A percentile compares a stretch with the other conserved stretches of the same genome.
These are phyloP conservation scores for Drosophila imparisetae DNA, from an alignment of 2,888 invertebrate species.

Conservation along the genomic window DNA sequence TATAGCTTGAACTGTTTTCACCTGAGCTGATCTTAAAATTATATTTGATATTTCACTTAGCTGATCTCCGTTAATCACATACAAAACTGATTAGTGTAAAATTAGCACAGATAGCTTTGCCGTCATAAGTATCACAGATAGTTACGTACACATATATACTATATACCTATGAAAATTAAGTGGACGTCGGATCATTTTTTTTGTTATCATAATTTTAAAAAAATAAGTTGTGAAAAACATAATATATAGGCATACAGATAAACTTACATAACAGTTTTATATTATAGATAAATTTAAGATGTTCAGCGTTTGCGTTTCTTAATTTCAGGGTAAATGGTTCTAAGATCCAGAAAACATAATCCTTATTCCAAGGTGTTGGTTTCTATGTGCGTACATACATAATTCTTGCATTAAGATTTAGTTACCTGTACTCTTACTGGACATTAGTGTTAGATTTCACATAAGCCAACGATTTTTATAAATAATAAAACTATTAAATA, in stretches of 20 bases:
- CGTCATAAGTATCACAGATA: background rate
- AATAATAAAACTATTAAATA: background rate
- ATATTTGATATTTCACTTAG: slow-evolving; percentile 45
- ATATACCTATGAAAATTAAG: background rate
- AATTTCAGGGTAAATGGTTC: rapidly evolving
- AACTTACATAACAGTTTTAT: background rate
- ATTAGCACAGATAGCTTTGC: slow-evolving; percentile 28
- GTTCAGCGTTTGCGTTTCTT: background rate
- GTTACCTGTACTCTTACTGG: background rate
- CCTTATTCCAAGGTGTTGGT: background rate
- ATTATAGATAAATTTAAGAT: background rate
- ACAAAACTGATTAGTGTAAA: slow-evolving; percentile 13
- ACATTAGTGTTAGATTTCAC: background rate
- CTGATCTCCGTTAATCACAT: slow-evolving; percentile 39
- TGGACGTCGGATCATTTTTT: background rate
- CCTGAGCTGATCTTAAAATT: background rate
- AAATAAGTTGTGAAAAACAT: background rate
- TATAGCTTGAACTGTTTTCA: background rate
- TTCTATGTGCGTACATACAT: background rate
- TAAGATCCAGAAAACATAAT: background rate
- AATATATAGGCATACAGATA: background rate
- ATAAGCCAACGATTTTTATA: background rate
- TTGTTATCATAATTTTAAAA: background rate
- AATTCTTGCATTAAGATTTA: background rate
- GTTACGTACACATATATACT: background rate